Conservation (phyloP, 2,113 vertebrate genomes). For the Ivindomyrus marchei region DNA sequence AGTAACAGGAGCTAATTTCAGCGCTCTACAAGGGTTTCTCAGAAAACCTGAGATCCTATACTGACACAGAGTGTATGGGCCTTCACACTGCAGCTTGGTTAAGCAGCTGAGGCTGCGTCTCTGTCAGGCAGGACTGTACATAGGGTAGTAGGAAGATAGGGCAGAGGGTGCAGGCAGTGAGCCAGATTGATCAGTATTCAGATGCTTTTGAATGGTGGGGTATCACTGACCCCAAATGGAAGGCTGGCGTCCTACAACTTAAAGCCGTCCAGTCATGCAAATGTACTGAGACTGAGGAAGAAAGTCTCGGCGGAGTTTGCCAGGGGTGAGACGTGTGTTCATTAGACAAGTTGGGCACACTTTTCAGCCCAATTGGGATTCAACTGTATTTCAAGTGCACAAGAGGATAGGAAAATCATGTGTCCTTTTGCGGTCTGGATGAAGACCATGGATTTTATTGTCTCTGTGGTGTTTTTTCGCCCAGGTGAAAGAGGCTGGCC, state of each 20-base stretch:
- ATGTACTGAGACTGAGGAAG: neutral
- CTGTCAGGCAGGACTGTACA: neutral
- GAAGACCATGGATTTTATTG: neutral
- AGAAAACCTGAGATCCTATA: neutral
- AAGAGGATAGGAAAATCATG: neutral
- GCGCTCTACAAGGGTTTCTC: neutral
- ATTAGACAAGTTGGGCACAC: neutral
- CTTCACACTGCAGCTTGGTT: neutral
- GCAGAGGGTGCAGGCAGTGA: neutral
- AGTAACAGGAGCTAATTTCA: neutral
- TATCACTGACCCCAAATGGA: neutral
- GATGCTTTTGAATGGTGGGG: neutral
- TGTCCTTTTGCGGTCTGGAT: neutral
- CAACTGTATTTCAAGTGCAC: neutral
- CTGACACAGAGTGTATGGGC: neutral
- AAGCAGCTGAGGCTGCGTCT: neutral
- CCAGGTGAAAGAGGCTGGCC: constrained; percentile 72
- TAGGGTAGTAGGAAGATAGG: neutral
- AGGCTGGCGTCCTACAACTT: neutral
- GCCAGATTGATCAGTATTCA: neutral
- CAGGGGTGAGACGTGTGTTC: neutral
- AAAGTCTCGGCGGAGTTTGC: neutral
- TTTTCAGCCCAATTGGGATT: neutral
- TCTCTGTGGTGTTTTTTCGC: neutral
- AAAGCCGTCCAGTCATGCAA: neutral